Percentiles rank a stretch among this genome's conserved stretches.
These are phyloP conservation scores for Agrochola macilenta DNA, from an alignment of 2,888 invertebrate genomes.

Conservation along the genomic window DNA sequence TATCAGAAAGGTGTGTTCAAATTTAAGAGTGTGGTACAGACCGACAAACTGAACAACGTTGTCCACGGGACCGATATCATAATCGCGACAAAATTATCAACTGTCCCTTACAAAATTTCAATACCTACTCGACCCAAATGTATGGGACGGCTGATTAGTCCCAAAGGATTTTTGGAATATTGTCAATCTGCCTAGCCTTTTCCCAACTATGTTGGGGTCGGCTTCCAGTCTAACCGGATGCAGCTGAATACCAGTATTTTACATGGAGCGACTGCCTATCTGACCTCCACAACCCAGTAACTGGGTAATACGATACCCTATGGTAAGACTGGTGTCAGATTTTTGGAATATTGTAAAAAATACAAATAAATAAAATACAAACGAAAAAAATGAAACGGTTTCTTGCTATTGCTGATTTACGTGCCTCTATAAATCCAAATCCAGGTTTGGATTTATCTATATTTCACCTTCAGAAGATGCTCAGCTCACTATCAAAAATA, in stretches of 20 bases:
- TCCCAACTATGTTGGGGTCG: too few relatives aligned
- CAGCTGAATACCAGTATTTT: too few relatives aligned
- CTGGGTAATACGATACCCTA: too few relatives aligned
- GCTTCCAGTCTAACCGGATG: too few relatives aligned
- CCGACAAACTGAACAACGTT: background rate
- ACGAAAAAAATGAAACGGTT: background rate
- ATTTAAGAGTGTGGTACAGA: background rate
- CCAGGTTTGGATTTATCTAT: too few relatives aligned
- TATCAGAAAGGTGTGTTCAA: background rate
- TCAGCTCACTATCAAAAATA: slow-evolving; percentile 27
- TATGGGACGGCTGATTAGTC: background rate
- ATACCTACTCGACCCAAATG: background rate
- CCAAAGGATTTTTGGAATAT: background rate
- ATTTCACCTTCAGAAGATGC: slow-evolving; percentile 19
- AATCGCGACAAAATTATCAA: background rate
- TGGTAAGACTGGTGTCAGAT: too few relatives aligned
- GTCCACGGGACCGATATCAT: background rate
- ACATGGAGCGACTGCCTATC: too few relatives aligned
- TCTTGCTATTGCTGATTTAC: slow-evolving; percentile 36
- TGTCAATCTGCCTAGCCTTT: too few relatives aligned
- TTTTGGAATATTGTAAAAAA: too few relatives aligned
- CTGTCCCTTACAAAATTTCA: background rate
- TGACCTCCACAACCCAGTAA: too few relatives aligned
- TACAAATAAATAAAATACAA: too few relatives aligned
- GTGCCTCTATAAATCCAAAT: slow-evolving; percentile 22